A percentile compares a stretch with the other conserved stretches of the same genome.
phyloP scores from a whole-genome alignment of 2,888 invertebrate genomes.

The Meiosimyza decipiens region DNA sequence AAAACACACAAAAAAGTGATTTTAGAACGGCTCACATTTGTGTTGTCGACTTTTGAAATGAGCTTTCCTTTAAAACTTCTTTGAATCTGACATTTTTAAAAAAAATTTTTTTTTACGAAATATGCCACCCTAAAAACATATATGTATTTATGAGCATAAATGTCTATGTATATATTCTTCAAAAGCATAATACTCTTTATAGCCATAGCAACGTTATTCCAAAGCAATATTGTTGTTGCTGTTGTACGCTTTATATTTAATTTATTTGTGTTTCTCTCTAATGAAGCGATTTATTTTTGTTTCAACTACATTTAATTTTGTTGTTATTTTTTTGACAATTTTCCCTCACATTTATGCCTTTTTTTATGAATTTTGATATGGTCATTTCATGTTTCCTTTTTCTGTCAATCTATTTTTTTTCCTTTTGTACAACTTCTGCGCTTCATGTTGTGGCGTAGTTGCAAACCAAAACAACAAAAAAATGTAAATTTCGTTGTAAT shows the following conservation, averaged over 20 bases:
- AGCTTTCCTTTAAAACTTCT: no score
- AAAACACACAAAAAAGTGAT: no score
- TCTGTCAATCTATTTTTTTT: not conserved
- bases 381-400: not conserved
- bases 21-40: no score
- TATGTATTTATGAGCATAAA: no score
- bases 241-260: not conserved
- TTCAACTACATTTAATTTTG: slow-evolving; percentile 27
- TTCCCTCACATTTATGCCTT: not conserved
- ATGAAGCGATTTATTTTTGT: slow-evolving; percentile 29
- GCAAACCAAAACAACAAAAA: not conserved
- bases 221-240: no score
- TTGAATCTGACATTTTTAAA: no score
- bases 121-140: no score
- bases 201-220: no score
- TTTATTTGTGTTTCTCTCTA: slow-evolving; percentile 24
- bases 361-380: not conserved
- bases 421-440: not conserved
- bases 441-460: not conserved
- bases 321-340: not conserved
- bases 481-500: slow-evolving; percentile 22
- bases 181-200: no score
- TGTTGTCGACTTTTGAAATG: no score
- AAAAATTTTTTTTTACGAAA: no score
- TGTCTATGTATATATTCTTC: no score